Percentiles rank a stretch among this genome's conserved stretches.
These are phyloP conservation scores for Lepetodrilus schrolli DNA, from an alignment of 2,888 invertebrate species.

Conservation along the genomic window DNA sequence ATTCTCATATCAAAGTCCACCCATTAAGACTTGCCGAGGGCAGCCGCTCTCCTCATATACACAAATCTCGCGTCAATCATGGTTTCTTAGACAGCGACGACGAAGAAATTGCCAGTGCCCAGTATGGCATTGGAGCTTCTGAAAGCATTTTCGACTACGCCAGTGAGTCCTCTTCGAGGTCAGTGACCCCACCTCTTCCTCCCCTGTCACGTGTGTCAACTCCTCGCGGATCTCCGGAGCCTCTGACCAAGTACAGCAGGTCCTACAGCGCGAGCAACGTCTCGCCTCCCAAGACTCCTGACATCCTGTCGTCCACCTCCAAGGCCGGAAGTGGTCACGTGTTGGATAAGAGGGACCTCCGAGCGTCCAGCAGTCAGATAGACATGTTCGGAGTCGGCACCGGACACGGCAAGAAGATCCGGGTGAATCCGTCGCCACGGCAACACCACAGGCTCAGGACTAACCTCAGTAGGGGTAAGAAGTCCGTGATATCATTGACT, in stretches of 20 bases:
- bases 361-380: not conserved
- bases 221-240: slow-evolving; percentile 49
- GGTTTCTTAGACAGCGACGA: slow-evolving; percentile 38
- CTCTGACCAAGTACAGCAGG: slow-evolving; percentile 33
- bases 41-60: not conserved
- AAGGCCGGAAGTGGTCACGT: not conserved
- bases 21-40: not conserved
- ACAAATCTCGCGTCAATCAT: too few relatives aligned
- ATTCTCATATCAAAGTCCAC: slow-evolving; percentile 11
- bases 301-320: slow-evolving; percentile 35
- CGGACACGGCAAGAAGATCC: not conserved
- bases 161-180: slow-evolving; percentile 54
- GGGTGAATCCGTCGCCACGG: not conserved
- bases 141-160: slow-evolving; percentile 62
- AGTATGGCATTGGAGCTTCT: slow-evolving; percentile 38
- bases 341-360: slow-evolving; percentile 10
- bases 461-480: slow-evolving; percentile 1
- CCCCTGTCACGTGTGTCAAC: slow-evolving; percentile 61
- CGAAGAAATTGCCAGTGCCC: slow-evolving; percentile 37
- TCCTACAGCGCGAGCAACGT: slow-evolving; percentile 49
- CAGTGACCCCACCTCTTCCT: slow-evolving; percentile 64
- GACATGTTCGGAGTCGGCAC: not conserved
- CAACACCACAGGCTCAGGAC: slow-evolving; percentile 4
- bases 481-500: too few relatives aligned
- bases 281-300: slow-evolving; percentile 46